These are phyloP conservation scores for Psilopogon haemacephalus DNA, from an alignment of 2,113 vertebrate species.

Conservation along the genomic window DNA sequence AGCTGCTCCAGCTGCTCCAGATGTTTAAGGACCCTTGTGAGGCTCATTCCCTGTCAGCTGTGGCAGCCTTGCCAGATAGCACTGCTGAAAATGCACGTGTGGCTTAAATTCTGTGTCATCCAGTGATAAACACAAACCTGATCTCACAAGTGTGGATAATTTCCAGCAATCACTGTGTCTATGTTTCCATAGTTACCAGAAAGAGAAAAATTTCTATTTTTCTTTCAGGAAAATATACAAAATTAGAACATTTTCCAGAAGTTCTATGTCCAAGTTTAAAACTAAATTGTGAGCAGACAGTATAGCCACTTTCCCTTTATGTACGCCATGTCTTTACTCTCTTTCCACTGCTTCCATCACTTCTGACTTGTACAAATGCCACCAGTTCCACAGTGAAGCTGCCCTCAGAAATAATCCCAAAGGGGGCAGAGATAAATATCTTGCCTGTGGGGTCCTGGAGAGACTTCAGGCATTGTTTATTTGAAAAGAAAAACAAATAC, in stretches of 20 bases:
- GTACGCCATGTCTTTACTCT: background rate
- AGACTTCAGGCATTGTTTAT: background rate
- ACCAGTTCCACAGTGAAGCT: background rate
- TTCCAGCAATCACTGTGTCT: constrained; percentile 35
- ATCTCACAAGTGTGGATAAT: background rate
- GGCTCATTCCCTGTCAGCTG: background rate
- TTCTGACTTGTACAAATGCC: background rate
- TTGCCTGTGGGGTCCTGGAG: background rate
- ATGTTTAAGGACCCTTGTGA: background rate
- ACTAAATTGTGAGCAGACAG: background rate
- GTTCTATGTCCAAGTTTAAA: background rate
- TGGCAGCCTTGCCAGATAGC: background rate
- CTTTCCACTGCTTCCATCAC: background rate
- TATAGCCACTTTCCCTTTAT: background rate
- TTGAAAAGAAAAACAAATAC: background rate
- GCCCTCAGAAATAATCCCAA: background rate
- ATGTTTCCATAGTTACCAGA: constrained; percentile 40
- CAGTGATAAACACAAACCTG: background rate
- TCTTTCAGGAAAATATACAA: background rate
- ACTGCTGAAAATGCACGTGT: background rate
- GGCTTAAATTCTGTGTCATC: background rate
- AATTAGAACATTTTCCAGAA: background rate
- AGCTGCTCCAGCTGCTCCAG: background rate
- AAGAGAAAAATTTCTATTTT: background rate
- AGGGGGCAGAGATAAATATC: background rate